Evolutionary conservation across 2,797 vertebrate genomes (phyloP).

Genomic region (Coluber constrictor): DNA sequence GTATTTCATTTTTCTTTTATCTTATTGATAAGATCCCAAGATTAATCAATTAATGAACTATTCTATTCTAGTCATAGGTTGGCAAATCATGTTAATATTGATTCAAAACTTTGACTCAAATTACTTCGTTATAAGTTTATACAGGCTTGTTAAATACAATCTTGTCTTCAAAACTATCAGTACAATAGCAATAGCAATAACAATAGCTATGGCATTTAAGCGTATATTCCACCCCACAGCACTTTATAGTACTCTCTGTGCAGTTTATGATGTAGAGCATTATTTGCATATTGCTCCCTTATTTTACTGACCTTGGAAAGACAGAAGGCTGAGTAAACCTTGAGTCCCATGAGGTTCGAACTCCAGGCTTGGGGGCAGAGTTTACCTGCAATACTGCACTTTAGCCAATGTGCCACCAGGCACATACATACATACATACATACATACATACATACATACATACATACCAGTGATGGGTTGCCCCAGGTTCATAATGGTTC

Average conservation of each 20-base stretch:
- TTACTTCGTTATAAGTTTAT: neutral
- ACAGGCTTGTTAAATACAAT: neutral
- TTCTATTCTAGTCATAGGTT: neutral
- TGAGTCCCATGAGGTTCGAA: neutral
- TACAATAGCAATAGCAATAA: neutral
- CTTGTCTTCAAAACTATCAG: neutral
- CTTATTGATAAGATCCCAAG: neutral
- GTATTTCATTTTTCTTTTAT: neutral
- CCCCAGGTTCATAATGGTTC: too few relatives aligned
- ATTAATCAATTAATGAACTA: neutral
- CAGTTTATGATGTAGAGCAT: neutral
- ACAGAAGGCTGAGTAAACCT: neutral
- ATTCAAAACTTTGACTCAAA: neutral
- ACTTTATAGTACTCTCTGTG: neutral
- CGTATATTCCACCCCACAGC: neutral
- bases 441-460: too few relatives aligned
- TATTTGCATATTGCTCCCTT: neutral
- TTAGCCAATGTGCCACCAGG: neutral
- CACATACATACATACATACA: neutral
- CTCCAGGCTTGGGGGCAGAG: neutral
- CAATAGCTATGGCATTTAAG: neutral
- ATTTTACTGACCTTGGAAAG: neutral
- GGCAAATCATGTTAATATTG: neutral
- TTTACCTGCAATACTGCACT: neutral
- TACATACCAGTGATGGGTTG: too few relatives aligned